Evolutionary conservation across 2,113 vertebrate species (phyloP).

Genomic region (Seriola quinqueradiata): DNA sequence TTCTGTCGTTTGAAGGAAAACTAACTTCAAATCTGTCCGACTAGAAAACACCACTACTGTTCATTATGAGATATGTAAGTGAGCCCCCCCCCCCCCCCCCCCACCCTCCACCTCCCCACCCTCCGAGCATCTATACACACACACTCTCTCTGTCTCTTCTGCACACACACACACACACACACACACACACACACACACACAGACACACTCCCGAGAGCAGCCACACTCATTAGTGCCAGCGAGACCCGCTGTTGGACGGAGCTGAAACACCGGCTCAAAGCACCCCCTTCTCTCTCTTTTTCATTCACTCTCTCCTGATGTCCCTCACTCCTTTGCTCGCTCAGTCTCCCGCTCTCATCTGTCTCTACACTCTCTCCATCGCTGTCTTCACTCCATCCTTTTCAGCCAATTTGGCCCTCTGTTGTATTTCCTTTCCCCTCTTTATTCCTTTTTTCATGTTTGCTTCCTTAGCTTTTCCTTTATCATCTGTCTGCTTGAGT

Average conservation of each 20-base stretch:
- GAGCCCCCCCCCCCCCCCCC: constrained; percentile 33
- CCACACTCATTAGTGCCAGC: constrained; percentile 82
- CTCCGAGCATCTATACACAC: constrained; percentile 38
- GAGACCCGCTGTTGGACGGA: constrained; percentile 78
- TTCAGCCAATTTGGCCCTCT: constrained; percentile 73
- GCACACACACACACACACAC: constrained; percentile 27
- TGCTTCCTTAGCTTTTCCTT: constrained; percentile 31
- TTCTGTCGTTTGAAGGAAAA: constrained; percentile 24
- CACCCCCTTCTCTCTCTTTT: constrained; percentile 30
- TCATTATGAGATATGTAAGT: constrained; percentile 55
- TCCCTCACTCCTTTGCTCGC: constrained; percentile 22
- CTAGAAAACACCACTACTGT: constrained; percentile 29
- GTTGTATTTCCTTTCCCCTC: constrained; percentile 47
- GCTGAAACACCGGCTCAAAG: constrained; percentile 80
- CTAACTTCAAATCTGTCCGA: constrained; percentile 23
- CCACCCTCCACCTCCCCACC: constrained; percentile 26
- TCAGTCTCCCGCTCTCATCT: constrained; percentile 26
- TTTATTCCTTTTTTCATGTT: constrained; percentile 37
- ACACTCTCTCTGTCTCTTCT: constrained; percentile 11
- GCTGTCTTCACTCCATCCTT: constrained; percentile 47
- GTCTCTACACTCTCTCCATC: constrained; percentile 35
- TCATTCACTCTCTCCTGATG: constrained; percentile 41
- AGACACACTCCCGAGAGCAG: constrained; percentile 43
- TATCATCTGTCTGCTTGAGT: constrained; percentile 36
- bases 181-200: constrained; percentile 23